Conservation (phyloP, 2,888 invertebrate genomes). For the Aromia moschata region DNA sequence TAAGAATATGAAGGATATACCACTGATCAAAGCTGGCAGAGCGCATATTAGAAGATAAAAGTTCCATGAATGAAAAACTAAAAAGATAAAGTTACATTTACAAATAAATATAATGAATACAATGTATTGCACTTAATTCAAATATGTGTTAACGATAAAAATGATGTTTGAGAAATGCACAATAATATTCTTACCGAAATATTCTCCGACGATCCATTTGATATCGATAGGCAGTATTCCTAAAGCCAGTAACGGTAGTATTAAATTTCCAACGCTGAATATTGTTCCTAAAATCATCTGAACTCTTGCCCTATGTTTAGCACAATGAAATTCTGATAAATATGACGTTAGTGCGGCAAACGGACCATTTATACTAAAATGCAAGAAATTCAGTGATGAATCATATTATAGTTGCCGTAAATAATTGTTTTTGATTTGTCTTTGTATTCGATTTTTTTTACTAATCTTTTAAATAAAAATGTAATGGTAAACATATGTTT, state of each 20-base stretch:
- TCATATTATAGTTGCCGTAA: no score
- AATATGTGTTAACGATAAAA: no score
- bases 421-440: no score
- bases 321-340: conserved; percentile 77
- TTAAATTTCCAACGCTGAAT: conserved; percentile 71
- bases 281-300: conserved; percentile 74
- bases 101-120: no score
- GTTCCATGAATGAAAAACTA: conserved; percentile 72
- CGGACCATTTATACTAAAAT: conserved; percentile 73
- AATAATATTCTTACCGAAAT: conserved; percentile 41
- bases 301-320: conserved; percentile 71
- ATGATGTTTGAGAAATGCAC: no score
- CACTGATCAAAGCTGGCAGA: conserved; percentile 74
- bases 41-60: conserved; percentile 69
- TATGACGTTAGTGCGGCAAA: conserved; percentile 78
- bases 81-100: no score
- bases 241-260: conserved; percentile 78
- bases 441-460: no score
- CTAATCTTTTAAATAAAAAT: no score
- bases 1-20: conserved; percentile 68
- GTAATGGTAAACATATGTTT: no score
- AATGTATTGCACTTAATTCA: no score
- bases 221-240: conserved; percentile 70
- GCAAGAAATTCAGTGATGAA: no score
- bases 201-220: conserved; percentile 35